Evolutionary conservation across 2,888 invertebrate genomes (phyloP), one percentile per base, ranked within the genome.

Genomic region (Rhopalosiphum nymphaeae): DNA sequence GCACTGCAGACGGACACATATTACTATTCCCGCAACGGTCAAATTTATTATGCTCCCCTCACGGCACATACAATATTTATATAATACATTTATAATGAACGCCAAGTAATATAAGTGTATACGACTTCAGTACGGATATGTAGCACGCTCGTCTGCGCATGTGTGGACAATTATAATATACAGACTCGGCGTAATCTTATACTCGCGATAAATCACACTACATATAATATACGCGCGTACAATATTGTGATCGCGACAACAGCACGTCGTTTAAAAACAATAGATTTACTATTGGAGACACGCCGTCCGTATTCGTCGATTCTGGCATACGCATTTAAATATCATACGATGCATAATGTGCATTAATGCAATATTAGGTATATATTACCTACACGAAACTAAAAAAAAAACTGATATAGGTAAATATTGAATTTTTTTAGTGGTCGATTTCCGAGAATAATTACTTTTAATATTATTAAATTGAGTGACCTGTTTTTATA

Each of bases 131-230:
- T 67, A 16, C n/a, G 78, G 21, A 36, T 78, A 78, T 21, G 21
- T 78, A 36, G 36, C 21, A 9, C 36, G 67, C 5, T 36, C 13
- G 3, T 13, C n/a, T 56, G n/a, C 29, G 49, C 5, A 29, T 13
- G 36, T 25, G 67, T 10, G 29, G 49, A 78, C 44, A 85, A 91
- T 42, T 44, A 57, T 57, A n/a, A 46, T 57, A n/a, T n/a, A 46
- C 44, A 91, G 26, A 91, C 57, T 57, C 9, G 44, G 85, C 5
- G 85, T n/a, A 56, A 91, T 57, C 44, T 85, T 91, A 56, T 61
- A 89, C 44, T 91, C 29, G 21, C 29, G 56, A 91, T 56, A 91
- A 91, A 91, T 91, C 84, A 84, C 42, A 10, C 1, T 5, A 2
- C 42, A 11, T 56, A 44, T 26, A 85, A 26, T 11, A 21, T 44